These are phyloP conservation scores for Phoeniculus purpureus DNA, from an alignment of 2,797 vertebrate genomes.

Conservation along the genomic window DNA sequence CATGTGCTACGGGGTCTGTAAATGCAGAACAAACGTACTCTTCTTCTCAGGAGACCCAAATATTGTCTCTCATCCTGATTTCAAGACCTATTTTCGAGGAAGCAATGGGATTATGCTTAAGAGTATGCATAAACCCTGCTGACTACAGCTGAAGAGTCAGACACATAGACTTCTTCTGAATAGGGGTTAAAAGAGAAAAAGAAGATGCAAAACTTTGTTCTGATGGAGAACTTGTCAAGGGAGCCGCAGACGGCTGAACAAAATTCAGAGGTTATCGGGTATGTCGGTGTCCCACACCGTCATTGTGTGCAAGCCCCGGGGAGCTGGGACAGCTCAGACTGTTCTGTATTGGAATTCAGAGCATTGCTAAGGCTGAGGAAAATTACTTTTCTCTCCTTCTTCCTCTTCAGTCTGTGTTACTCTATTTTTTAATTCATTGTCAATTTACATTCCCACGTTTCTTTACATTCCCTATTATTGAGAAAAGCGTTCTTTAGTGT, in stretches of 20 bases:
- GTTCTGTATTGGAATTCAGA: neutral
- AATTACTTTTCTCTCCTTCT: neutral
- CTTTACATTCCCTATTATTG: neutral
- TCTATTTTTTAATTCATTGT: neutral
- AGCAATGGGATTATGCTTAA: neutral
- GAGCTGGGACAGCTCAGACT: neutral
- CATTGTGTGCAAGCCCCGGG: fast-evolving
- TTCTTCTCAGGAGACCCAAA: neutral
- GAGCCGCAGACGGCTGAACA: neutral
- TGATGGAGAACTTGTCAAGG: neutral
- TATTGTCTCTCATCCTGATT: neutral
- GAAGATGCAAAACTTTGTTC: fast-evolving
- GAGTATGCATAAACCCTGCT: neutral
- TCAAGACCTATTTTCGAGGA: neutral
- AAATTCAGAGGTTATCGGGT: neutral
- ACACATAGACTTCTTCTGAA: neutral
- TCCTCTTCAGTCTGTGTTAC: neutral
- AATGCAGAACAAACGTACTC: neutral
- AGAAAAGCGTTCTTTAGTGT: neutral
- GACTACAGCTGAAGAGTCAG: neutral
- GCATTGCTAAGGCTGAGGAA: neutral
- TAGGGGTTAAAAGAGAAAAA: neutral
- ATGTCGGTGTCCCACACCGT: neutral
- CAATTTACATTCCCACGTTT: neutral
- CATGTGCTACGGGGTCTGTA: neutral